A percentile compares a stretch with the other conserved stretches of the same genome.
phyloP scores from a whole-genome alignment of 2,888 invertebrate genomes.

The Rhagonycha fulva region DNA sequence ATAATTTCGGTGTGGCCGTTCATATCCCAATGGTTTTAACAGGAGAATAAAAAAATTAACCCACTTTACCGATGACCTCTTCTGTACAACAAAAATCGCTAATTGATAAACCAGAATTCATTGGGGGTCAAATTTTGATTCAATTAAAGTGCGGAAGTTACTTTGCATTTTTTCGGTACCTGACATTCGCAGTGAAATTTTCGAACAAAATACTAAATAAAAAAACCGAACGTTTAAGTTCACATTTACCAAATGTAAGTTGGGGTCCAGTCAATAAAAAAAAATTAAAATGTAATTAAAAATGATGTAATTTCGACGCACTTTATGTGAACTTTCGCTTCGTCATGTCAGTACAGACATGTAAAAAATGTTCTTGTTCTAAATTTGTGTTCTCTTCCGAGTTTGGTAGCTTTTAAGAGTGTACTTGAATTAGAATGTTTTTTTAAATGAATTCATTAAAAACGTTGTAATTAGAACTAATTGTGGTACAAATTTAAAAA shows the following conservation, averaged over 20 bases:
- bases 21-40: background rate
- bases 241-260: slow-evolving; percentile 12
- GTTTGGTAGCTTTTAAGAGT: slow-evolving; percentile 5
- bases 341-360: slow-evolving; percentile 24
- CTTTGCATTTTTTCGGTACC: background rate
- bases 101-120: background rate
- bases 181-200: background rate
- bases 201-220: background rate
- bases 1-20: too few relatives aligned
- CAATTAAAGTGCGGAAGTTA: background rate
- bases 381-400: background rate
- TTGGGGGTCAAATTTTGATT: background rate
- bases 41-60: background rate
- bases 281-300: slow-evolving; percentile 33
- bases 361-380: slow-evolving; percentile 15
- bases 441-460: slow-evolving; percentile 23
- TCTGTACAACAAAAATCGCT: background rate
- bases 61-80: background rate
- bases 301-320: slow-evolving; percentile 30
- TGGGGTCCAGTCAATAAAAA: slow-evolving; percentile 27
- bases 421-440: slow-evolving; percentile 30
- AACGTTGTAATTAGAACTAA: slow-evolving; percentile 8
- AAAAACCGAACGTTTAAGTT: background rate
- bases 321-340: slow-evolving; percentile 28
- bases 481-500: background rate